Percentiles rank a stretch among this genome's conserved stretches.
These are phyloP conservation scores for Anguilla anguilla DNA, from an alignment of 2,797 vertebrate species.

Conservation along the genomic window DNA sequence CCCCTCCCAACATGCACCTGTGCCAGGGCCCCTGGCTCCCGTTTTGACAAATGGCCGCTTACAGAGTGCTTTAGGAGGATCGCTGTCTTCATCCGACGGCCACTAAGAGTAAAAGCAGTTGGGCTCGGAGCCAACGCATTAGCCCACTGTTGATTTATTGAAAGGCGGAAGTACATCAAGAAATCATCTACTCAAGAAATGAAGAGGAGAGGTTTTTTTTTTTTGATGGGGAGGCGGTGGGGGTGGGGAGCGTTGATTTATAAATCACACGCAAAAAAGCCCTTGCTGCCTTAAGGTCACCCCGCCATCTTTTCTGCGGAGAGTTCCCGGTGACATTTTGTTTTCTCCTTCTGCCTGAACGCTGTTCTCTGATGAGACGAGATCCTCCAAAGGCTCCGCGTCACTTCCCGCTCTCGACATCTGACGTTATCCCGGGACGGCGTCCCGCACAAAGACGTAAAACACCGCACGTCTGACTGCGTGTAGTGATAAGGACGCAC, in stretches of 20 bases:
- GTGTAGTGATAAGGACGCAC: background rate
- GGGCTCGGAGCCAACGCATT: slow-evolving; percentile 44
- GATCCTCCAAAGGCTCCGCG: background rate
- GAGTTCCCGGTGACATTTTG: background rate
- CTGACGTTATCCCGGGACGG: slow-evolving; percentile 19
- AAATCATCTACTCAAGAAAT: slow-evolving; percentile 55
- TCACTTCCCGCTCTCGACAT: background rate
- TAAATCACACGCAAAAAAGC: slow-evolving; percentile 42
- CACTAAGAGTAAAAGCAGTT: slow-evolving; percentile 38
- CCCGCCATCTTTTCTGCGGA: slow-evolving; percentile 16
- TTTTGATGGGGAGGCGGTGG: no score
- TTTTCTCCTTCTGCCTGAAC: background rate
- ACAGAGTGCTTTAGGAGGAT: slow-evolving; percentile 69
- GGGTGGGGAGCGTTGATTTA: slow-evolving; percentile 46
- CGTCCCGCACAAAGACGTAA: background rate
- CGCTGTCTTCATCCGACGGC: slow-evolving; percentile 51
- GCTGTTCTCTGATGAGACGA: background rate
- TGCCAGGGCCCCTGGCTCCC: slow-evolving; percentile 44
- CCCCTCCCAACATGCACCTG: background rate
- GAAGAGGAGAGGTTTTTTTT: slow-evolving; percentile 16
- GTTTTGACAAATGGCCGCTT: slow-evolving; percentile 65
- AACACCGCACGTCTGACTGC: slow-evolving; percentile 5
- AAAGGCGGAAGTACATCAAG: slow-evolving; percentile 54
- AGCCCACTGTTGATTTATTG: slow-evolving; percentile 63
- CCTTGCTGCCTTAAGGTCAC: slow-evolving; percentile 32